Percentiles rank a stretch among this genome's conserved stretches.
Evolutionary conservation across 1,140 invertebrate genomes (phyloP).

Genomic region (Microplitis demolitor): DNA sequence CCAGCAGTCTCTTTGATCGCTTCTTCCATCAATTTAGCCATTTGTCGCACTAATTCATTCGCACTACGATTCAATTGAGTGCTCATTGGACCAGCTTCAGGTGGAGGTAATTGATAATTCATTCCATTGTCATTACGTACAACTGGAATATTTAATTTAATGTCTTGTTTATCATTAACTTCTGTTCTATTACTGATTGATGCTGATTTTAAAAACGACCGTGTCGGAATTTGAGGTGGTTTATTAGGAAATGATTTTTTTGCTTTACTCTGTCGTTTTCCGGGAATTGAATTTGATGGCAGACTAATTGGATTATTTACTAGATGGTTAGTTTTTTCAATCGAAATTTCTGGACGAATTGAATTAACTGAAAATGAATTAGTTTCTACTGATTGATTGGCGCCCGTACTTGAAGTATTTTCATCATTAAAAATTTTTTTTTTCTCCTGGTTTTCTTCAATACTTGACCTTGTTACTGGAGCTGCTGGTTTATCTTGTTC

Average conservation of each 20-base stretch:
- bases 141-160: constrained; percentile 40
- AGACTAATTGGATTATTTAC: background rate
- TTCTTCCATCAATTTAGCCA: constrained; percentile 55
- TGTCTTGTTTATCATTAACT: constrained; percentile 26
- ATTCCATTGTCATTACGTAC: constrained; percentile 30
- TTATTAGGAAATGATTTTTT: constrained; percentile 45
- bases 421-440: too few species aligned
- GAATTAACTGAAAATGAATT: background rate
- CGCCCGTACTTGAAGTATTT: background rate
- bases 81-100: constrained; percentile 60
- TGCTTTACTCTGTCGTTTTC: constrained; percentile 42
- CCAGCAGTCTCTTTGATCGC: constrained; percentile 49
- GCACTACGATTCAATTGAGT: constrained; percentile 50
- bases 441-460: too few species aligned
- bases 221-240: constrained; percentile 16
- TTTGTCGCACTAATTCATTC: constrained; percentile 47
- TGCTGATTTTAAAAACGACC: constrained; percentile 8
- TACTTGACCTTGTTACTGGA: too few species aligned
- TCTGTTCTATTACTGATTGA: background rate
- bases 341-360: background rate
- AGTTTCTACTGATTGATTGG: background rate
- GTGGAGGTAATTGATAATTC: constrained; percentile 47
- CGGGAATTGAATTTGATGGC: background rate
- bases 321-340: background rate
- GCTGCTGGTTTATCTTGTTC: too few species aligned